Percentiles rank a stretch among this genome's conserved stretches.
phyloP scores from a whole-genome alignment of 2,797 vertebrate genomes.

The Hybognathus amarus region DNA sequence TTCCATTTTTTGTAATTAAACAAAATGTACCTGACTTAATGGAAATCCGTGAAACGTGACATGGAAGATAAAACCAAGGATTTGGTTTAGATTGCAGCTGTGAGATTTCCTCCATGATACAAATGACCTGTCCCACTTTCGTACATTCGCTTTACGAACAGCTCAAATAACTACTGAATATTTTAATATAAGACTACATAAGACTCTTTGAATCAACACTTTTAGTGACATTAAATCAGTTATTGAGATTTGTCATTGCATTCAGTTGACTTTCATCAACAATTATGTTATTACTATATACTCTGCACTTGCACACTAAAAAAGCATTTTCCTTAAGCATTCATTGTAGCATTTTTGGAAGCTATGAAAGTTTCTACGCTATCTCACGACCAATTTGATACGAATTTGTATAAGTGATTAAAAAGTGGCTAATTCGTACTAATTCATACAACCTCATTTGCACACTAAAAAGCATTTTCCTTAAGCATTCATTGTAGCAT shows the following conservation, averaged over 20 bases:
- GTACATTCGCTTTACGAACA: constrained; percentile 48
- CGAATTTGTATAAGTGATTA: too few relatives aligned
- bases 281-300: not conserved
- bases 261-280: constrained; percentile 14
- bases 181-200: constrained; percentile 56
- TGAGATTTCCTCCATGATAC: constrained; percentile 57
- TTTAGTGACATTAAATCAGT: constrained; percentile 9
- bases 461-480: too few relatives aligned
- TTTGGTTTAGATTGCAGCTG: constrained; percentile 60
- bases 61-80: constrained; percentile 64
- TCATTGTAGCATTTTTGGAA: too few relatives aligned
- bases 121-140: constrained; percentile 51
- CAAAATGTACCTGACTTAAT: not conserved
- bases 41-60: constrained; percentile 37
- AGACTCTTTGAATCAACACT: constrained; percentile 37
- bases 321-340: not conserved
- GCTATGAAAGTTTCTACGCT: not conserved
- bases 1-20: not conserved
- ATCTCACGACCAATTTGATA: too few relatives aligned
- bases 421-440: too few relatives aligned
- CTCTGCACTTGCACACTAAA: not conserved
- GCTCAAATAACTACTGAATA: constrained; percentile 69
- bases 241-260: not conserved
- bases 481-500: too few relatives aligned
- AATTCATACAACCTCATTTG: too few relatives aligned